phyloP scores from a whole-genome alignment of 2,113 vertebrate genomes.

The Archocentrus centrarchus region DNA sequence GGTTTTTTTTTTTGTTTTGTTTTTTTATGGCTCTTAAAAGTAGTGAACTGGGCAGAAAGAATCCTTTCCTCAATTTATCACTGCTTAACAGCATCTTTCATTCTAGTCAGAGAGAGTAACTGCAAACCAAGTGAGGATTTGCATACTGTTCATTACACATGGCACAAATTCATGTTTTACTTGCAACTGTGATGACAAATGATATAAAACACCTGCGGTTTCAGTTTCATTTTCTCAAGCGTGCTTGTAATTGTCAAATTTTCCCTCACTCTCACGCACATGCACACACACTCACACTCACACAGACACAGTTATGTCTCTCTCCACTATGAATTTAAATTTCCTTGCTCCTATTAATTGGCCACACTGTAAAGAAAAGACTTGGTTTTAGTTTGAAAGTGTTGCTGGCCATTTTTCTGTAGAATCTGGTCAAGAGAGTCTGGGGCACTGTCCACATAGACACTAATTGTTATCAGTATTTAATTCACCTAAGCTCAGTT shows the following conservation, averaged over 20 bases:
- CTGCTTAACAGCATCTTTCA: constrained; percentile 51
- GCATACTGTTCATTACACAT: constrained; percentile 60
- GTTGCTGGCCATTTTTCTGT: constrained; percentile 27
- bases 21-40: neutral
- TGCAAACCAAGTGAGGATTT: constrained; percentile 47
- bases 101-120: constrained; percentile 36
- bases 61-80: constrained; percentile 41
- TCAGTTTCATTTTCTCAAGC: constrained; percentile 54
- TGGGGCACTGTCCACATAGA: neutral
- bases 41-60: neutral
- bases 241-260: constrained; percentile 36
- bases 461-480: neutral
- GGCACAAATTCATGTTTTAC: constrained; percentile 51
- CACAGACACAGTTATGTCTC: constrained; percentile 15
- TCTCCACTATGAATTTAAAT: constrained; percentile 37
- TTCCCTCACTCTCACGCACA: neutral
- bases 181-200: constrained; percentile 52
- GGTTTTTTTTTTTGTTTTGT: neutral
- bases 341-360: constrained; percentile 53
- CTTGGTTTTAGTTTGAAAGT: constrained; percentile 33
- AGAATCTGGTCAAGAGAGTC: constrained; percentile 1
- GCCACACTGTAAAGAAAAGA: constrained; percentile 38
- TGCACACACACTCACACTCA: neutral
- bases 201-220: constrained; percentile 53
- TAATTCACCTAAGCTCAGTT: constrained; percentile 14